Base-by-base conservation (phyloP, 2,888 invertebrate genomes). In the Melieria picta region DNA sequence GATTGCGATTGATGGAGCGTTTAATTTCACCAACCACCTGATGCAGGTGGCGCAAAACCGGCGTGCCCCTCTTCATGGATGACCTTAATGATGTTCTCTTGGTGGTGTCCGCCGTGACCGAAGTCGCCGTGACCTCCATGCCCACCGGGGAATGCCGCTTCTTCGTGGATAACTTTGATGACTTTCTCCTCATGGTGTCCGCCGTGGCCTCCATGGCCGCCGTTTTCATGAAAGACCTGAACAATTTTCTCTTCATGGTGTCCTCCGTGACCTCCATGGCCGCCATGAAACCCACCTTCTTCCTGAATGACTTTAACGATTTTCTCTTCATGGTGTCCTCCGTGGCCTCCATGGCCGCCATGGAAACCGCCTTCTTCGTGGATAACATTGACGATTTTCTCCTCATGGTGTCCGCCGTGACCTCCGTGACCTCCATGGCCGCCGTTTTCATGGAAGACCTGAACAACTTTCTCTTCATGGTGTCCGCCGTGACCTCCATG, bases 81-180 rank as follows among this genome's bases (percentile, higher is more conserved):
- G 30, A 30, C 30, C 30, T 30, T 30, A 30, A 30, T 30, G 30
- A 30, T 30, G 30, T 30, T 30, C 30, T 30, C 30, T 30, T 30
- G 30, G 52, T 9, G n/a, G 42, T 42, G 43, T 5, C 13, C 63
- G 6, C 50, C 30, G 6, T 64, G 52, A 9, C 42, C 42, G 10
- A 47, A 16, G 16, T 46, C 73, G 7, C 57, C 76, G 66, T 69
- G 74, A 9, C 73, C 79, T 7, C 74, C 74, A 69, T 76, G 76
- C 2, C 76, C 77, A 3, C 72, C 74, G 57, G 74, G 67, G 69
- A 71, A 55, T 11, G 71, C 77, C 1, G 76, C 77, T 45, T 78
- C 77, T 5, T 43, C 46, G 42, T 81, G 82, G 57, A 82, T 79
- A 2, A 81, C 82, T 72, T 81, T 80, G 11, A 82, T 74, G 9